Conservation (phyloP, 2,888 invertebrate genomes). For the Acronicta alni region DNA sequence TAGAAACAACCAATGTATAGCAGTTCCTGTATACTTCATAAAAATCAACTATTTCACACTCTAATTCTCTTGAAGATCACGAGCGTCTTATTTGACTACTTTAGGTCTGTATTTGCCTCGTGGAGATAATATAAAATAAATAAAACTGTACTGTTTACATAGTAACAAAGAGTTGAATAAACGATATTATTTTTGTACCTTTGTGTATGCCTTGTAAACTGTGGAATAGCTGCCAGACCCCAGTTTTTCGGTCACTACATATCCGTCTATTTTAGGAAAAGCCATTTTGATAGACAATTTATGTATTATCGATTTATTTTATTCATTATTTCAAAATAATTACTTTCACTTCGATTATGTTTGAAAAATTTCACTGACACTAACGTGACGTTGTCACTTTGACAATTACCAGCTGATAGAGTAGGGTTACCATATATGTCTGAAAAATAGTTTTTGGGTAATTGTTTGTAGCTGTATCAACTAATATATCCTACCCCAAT, state of each 20-base stretch:
- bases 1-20: too few species aligned
- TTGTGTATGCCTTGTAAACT: constrained; percentile 94
- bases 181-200: constrained; percentile 75
- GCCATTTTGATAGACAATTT: constrained; percentile 73
- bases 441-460: constrained; percentile 1
- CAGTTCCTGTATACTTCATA: too few species aligned
- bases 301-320: constrained; percentile 14
- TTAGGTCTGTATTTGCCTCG: constrained; percentile 21
- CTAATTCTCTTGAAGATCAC: background rate
- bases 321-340: constrained; percentile 33
- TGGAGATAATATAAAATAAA: constrained; percentile 39
- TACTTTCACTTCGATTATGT: background rate
- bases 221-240: constrained; percentile 95
- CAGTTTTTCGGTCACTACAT: constrained; percentile 92
- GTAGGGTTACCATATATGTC: background rate
- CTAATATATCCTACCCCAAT: too few species aligned
- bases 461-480: background rate
- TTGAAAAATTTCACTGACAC: constrained; percentile 14
- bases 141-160: constrained; percentile 29
- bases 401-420: background rate
- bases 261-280: constrained; percentile 91
- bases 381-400: constrained; percentile 2
- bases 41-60: too few species aligned
- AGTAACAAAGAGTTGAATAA: constrained; percentile 20
- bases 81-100: constrained; percentile 13